Percentiles rank a stretch among this genome's conserved stretches.
These are phyloP conservation scores for Nephrotoma flavescens DNA, from an alignment of 2,888 invertebrate species.

Conservation along the genomic window DNA sequence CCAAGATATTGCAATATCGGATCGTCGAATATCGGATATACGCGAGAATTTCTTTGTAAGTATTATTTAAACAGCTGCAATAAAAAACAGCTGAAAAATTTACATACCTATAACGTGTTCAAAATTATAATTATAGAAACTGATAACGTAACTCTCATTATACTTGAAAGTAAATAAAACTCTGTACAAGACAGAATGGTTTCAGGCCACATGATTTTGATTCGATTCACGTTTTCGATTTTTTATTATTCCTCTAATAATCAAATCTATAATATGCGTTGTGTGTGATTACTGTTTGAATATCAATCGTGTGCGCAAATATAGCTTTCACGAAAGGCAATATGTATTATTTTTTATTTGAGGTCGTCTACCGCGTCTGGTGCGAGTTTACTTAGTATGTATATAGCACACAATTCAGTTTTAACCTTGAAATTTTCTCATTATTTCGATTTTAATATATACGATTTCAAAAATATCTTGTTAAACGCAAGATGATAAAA, in stretches of 20 bases:
- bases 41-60: slow-evolving; percentile 30
- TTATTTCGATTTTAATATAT: too few relatives aligned
- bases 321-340: neutral
- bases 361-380: too few relatives aligned
- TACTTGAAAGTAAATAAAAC: too few relatives aligned
- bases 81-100: neutral
- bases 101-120: neutral
- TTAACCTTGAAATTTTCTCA: too few relatives aligned
- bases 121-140: neutral
- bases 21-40: slow-evolving; percentile 33
- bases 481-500: too few relatives aligned
- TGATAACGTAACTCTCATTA: neutral
- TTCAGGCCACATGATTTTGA: neutral
- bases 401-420: too few relatives aligned
- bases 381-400: too few relatives aligned
- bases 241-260: neutral
- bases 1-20: slow-evolving; percentile 32
- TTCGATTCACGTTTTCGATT: neutral
- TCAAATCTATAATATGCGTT: neutral
- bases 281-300: neutral
- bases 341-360: too few relatives aligned
- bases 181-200: neutral
- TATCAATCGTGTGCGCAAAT: neutral
- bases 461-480: too few relatives aligned
- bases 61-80: neutral